phyloP scores from a whole-genome alignment of 2,113 vertebrate species.

The human (Homo sapiens) region DNA sequence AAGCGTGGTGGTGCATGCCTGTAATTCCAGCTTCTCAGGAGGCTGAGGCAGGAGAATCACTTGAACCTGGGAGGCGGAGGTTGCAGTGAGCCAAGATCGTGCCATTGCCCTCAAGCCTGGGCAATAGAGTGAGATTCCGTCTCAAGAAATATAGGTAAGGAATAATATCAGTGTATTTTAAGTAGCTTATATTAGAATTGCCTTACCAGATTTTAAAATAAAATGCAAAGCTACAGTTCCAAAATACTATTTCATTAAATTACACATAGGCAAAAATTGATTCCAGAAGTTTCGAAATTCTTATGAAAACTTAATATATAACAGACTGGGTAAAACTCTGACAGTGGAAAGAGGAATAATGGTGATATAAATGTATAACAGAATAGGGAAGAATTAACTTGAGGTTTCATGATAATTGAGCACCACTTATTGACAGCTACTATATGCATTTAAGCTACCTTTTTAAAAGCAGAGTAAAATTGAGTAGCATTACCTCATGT shows the following conservation, averaged over 20 bases:
- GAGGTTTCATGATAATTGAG: background rate
- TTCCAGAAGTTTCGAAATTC: conserved; percentile 1
- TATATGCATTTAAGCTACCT: background rate
- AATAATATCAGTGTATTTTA: background rate
- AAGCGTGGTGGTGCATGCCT: too few relatives aligned
- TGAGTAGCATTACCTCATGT: background rate
- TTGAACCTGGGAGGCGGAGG: too few relatives aligned
- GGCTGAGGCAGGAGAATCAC: too few relatives aligned
- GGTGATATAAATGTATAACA: background rate
- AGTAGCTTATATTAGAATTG: conserved; percentile 28
- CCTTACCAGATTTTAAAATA: conserved; percentile 4
- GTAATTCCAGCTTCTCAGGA: too few relatives aligned
- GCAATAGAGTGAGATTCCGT: too few relatives aligned
- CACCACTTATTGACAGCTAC: background rate
- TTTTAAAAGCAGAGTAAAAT: background rate
- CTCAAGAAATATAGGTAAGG: background rate
- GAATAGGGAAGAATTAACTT: background rate
- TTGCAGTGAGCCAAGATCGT: too few relatives aligned
- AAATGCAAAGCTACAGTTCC: conserved; percentile 17
- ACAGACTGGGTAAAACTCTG: background rate
- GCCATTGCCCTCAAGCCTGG: too few relatives aligned
- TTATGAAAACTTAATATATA: background rate
- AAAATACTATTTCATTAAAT: conserved; percentile 27
- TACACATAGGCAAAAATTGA: background rate
- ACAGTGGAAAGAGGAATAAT: background rate